Percentiles rank a stretch among this genome's conserved stretches.
Conservation (phyloP, 2,888 invertebrate genomes). For the Platycheirus albimanus region DNA sequence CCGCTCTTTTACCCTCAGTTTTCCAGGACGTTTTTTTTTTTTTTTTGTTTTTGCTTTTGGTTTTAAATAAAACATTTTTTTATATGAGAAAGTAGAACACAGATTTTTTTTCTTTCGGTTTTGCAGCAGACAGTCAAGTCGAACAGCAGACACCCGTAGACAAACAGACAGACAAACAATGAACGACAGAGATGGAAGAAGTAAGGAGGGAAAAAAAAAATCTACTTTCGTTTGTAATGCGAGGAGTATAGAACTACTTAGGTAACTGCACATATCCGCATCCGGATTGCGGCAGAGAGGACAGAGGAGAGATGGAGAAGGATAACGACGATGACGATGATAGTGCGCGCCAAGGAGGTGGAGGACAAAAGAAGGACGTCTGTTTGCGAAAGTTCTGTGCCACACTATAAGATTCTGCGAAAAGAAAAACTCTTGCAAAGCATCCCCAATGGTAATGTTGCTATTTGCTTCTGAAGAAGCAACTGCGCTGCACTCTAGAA, state of each 20-base stretch:
- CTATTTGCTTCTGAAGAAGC: slow-evolving; percentile 38
- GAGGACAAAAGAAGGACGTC: slow-evolving; percentile 69
- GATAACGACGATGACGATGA: background rate
- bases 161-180: slow-evolving; percentile 62
- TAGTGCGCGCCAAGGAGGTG: slow-evolving; percentile 36
- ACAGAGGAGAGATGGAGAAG: background rate
- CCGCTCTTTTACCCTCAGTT: slow-evolving; percentile 24
- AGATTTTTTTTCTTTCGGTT: slow-evolving; percentile 42
- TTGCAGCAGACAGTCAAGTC: slow-evolving; percentile 65
- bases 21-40: slow-evolving; percentile 33
- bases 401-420: slow-evolving; percentile 56
- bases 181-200: slow-evolving; percentile 51
- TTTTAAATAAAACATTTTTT: slow-evolving; percentile 64
- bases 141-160: slow-evolving; percentile 64
- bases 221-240: slow-evolving; percentile 69
- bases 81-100: slow-evolving; percentile 62
- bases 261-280: slow-evolving; percentile 66
- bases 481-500: slow-evolving; percentile 43
- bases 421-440: slow-evolving; percentile 33
- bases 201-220: slow-evolving; percentile 51
- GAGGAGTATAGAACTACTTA: slow-evolving; percentile 60
- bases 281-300: slow-evolving; percentile 35
- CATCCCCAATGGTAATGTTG: slow-evolving; percentile 32
- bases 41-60: slow-evolving; percentile 47
- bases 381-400: slow-evolving; percentile 69